Evolutionary conservation across 2,113 vertebrate species (phyloP), one percentile per base, ranked within the genome.

Genomic region (Meles meles): DNA sequence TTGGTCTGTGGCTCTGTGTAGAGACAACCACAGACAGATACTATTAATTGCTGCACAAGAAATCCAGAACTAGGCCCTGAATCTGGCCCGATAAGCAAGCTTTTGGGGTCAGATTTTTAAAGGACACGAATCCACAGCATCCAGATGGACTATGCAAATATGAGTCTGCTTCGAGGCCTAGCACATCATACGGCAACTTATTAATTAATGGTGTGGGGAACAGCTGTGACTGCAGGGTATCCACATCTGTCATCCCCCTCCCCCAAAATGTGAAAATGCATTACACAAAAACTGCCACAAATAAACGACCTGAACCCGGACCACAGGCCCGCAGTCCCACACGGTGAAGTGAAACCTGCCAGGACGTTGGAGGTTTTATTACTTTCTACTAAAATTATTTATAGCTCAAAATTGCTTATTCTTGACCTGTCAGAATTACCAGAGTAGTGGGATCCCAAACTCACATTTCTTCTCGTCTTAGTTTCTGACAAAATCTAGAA

Each of bases 401-500:
- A 93, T 27, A 92, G 87, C 65, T 86, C 94, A 90, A 74, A 92
- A 74, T 44, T 92, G 20, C 20, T 93, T 49, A 34, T 72, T 95
- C 76, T 29, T 97, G 67, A 96, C 52, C 42, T 31, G 65, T 81
- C 74, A 82, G n/a, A 83, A 93, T 67, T 74, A 92, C 90, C 63
- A 44, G 3, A 85, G 18, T 84, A 34, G 20, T 31, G 52, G 49
- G 55, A 69, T 69, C 87, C 65, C 44, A 81, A 80, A 90, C 76
- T 72, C 55, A 80, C 11, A 69, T 61, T 92, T 93, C 88, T 81
- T 90, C 44, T 82, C 52, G 31, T 79, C 95, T 89, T 88, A 52
- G 83, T 93, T 97, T 96, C 88, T 79, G 83, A 93, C 82, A 84
- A 67, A 63, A 89, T n/a, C 77, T 1, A 84, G 47, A 76, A 89